phyloP scores from a whole-genome alignment of 1,140 invertebrate species.

The Drosophila sp. region DNA sequence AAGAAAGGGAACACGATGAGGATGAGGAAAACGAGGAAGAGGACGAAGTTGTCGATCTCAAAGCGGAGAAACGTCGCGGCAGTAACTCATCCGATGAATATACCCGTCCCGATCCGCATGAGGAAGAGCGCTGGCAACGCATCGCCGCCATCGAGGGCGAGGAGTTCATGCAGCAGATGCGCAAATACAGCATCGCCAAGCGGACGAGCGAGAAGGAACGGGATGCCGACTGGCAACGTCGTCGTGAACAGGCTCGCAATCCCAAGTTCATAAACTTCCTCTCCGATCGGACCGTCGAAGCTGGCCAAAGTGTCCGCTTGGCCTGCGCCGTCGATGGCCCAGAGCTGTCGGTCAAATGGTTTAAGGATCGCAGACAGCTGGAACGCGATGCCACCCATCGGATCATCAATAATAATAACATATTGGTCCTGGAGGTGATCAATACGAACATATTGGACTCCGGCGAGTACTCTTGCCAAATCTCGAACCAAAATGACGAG shows the following conservation, averaged over 20 bases:
- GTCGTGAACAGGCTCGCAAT: conserved; percentile 72
- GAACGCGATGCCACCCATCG: conserved; percentile 86
- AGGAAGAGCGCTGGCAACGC: conserved; percentile 79
- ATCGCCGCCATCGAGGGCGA: conserved; percentile 81
- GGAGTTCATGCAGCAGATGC: conserved; percentile 81
- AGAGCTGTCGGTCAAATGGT: conserved; percentile 93
- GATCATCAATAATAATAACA: conserved; percentile 88
- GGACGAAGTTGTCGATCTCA: conserved; percentile 42
- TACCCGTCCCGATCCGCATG: conserved; percentile 75
- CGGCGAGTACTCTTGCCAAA: conserved; percentile 91
- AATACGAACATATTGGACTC: conserved; percentile 88
- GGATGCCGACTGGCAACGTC: conserved; percentile 82
- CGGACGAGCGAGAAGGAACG: conserved; percentile 77
- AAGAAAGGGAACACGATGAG: conserved; percentile 54
- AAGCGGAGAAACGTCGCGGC: conserved; percentile 64
- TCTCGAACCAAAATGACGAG: conserved; percentile 90
- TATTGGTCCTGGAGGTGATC: conserved; percentile 91
- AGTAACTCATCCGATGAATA: conserved; percentile 80
- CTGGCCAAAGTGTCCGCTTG: conserved; percentile 90
- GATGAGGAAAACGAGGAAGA: conserved; percentile 67
- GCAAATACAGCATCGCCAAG: conserved; percentile 79
- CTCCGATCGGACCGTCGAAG: conserved; percentile 90
- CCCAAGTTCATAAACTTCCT: conserved; percentile 87
- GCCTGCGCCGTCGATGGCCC: conserved; percentile 94
- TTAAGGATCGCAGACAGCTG: conserved; percentile 89